These are phyloP conservation scores for Liparis tanakae DNA, from an alignment of 2,797 vertebrate genomes.

Conservation along the genomic window DNA sequence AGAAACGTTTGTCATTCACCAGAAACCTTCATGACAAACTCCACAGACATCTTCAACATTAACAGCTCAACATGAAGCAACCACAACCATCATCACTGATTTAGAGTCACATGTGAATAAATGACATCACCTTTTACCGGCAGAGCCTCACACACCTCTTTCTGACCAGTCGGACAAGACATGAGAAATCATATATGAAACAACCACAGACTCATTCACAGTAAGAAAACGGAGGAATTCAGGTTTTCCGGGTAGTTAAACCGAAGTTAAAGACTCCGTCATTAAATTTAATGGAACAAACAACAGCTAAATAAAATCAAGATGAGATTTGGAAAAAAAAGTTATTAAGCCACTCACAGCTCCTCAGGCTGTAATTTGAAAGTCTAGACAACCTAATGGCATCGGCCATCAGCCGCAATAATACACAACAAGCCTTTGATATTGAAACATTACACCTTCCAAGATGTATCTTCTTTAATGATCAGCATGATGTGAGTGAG, in stretches of 20 bases:
- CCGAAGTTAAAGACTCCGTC: background rate
- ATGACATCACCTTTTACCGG: background rate
- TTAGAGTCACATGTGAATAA: background rate
- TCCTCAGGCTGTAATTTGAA: background rate
- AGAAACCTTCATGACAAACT: background rate
- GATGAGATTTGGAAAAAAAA: background rate
- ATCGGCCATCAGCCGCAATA: slow-evolving; percentile 2
- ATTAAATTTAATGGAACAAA: background rate
- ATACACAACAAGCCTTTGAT: background rate
- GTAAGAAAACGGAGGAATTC: background rate
- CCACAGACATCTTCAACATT: background rate
- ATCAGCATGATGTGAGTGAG: slow-evolving; percentile 27
- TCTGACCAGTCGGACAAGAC: background rate
- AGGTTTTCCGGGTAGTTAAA: background rate
- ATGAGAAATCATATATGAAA: background rate
- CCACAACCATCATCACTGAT: background rate
- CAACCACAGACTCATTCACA: background rate
- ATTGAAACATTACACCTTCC: slow-evolving; percentile 32
- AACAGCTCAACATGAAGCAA: background rate
- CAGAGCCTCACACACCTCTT: background rate
- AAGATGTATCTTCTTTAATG: slow-evolving; percentile 40
- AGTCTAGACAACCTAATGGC: slow-evolving; percentile 24
- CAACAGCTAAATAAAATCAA: background rate
- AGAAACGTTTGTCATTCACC: background rate
- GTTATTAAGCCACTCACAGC: background rate